These are phyloP conservation scores for Eriosoma lanigerum DNA, from an alignment of 1,140 invertebrate species.

Conservation along the genomic window DNA sequence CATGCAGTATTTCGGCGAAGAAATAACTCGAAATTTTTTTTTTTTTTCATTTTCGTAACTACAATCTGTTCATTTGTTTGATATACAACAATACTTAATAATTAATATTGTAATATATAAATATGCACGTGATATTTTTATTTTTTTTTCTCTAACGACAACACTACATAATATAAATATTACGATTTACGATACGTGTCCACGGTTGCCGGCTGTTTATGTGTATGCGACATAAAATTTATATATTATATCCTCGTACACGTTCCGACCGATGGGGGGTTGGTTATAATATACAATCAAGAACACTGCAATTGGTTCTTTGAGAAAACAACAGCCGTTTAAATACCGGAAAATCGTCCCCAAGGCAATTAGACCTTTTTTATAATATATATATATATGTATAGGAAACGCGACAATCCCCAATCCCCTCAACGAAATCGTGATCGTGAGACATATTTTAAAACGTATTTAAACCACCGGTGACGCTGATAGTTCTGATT, in stretches of 20 bases:
- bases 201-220: neutral
- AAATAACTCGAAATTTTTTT: too few species aligned
- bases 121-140: too few species aligned
- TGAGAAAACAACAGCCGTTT: constrained; percentile 29
- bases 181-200: neutral
- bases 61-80: too few species aligned
- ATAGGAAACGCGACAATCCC: neutral
- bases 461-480: constrained; percentile 25
- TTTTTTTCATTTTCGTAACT: too few species aligned
- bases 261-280: neutral
- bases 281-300: neutral
- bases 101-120: too few species aligned
- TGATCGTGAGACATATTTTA: neutral
- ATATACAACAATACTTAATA: too few species aligned
- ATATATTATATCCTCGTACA: too few species aligned
- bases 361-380: constrained; percentile 23
- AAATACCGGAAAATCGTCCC: constrained; percentile 34
- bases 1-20: too few species aligned
- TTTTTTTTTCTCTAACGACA: too few species aligned
- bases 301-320: neutral
- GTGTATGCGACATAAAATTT: neutral
- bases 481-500: constrained; percentile 12
- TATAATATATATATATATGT: too few species aligned
- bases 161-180: too few species aligned
- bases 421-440: neutral